Evolutionary conservation across 2,888 invertebrate genomes (phyloP).

Genomic region (Linyphia triangularis): DNA sequence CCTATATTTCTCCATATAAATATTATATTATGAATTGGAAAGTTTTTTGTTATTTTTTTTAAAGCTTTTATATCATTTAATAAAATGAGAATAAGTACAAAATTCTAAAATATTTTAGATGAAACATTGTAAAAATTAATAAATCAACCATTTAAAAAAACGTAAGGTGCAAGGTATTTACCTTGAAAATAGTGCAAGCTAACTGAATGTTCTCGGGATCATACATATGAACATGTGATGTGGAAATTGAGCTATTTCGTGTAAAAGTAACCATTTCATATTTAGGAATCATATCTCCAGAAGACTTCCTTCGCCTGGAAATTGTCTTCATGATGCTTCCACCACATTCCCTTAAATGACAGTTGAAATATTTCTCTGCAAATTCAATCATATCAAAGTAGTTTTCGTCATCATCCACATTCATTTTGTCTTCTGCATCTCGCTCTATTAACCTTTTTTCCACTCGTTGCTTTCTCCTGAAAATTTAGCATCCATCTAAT

Average conservation of each 20-base stretch:
- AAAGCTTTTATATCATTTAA: too few species aligned
- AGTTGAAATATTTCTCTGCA: slow-evolving; percentile 95
- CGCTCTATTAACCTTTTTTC: slow-evolving; percentile 92
- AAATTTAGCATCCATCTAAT: too few species aligned
- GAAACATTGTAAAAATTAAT: too few species aligned
- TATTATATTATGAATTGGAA: too few species aligned
- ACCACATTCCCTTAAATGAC: slow-evolving; percentile 82
- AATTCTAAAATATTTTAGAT: too few species aligned
- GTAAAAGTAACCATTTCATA: slow-evolving; percentile 95
- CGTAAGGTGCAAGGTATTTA: too few species aligned
- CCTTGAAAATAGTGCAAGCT: slow-evolving; percentile 93
- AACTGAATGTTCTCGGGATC: slow-evolving; percentile 95
- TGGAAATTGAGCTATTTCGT: slow-evolving; percentile 92
- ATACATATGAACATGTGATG: slow-evolving; percentile 95
- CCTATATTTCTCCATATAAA: too few species aligned
- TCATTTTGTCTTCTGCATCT: slow-evolving; percentile 83
- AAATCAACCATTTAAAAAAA: too few species aligned
- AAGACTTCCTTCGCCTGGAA: slow-evolving; percentile 77
- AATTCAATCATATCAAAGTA: slow-evolving; percentile 92
- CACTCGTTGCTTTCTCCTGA: slow-evolving; percentile 88
- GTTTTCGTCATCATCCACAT: slow-evolving; percentile 82
- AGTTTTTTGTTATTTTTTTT: too few species aligned
- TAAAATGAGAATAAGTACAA: too few species aligned
- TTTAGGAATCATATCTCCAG: slow-evolving; percentile 85
- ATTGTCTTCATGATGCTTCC: slow-evolving; percentile 78